These are phyloP conservation scores for Pemphredon lugubris DNA, from an alignment of 2,888 invertebrate genomes.

Conservation along the genomic window DNA sequence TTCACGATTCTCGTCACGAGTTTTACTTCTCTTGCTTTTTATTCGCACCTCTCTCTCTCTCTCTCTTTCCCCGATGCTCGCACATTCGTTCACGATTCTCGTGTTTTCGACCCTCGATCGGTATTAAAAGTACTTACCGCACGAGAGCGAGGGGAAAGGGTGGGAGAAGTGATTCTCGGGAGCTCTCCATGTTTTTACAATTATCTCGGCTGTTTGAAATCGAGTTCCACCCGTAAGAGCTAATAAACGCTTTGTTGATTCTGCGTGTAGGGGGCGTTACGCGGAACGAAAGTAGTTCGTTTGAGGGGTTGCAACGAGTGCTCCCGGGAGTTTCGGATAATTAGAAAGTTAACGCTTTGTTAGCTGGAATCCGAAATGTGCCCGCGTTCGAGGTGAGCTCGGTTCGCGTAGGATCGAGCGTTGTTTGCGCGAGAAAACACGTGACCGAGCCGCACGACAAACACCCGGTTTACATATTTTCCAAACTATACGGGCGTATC, in stretches of 20 bases:
- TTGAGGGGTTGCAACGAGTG: slow-evolving; percentile 25
- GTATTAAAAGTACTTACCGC: slow-evolving; percentile 2
- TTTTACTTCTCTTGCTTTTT: too few relatives aligned
- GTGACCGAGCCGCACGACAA: too few relatives aligned
- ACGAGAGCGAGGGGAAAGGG: background rate
- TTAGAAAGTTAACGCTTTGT: background rate
- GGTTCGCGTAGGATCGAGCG: too few relatives aligned
- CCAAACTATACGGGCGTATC: too few relatives aligned
- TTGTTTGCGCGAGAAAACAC: too few relatives aligned
- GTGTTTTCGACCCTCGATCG: background rate
- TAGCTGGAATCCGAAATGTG: background rate
- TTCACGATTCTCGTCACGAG: too few relatives aligned
- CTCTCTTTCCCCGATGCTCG: background rate
- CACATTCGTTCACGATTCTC: background rate
- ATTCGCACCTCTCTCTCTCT: too few relatives aligned
- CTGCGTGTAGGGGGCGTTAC: background rate
- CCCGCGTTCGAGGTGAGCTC: background rate
- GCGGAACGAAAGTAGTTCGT: slow-evolving; percentile 6
- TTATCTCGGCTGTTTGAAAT: slow-evolving; percentile 25
- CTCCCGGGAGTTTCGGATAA: slow-evolving; percentile 14
- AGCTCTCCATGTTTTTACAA: slow-evolving; percentile 20
- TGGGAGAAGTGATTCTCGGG: background rate
- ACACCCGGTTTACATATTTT: too few relatives aligned
- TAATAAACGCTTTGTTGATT: slow-evolving; percentile 21
- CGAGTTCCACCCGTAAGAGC: slow-evolving; percentile 20